These are phyloP conservation scores for Stictonetta naevosa DNA, from an alignment of 2,113 vertebrate species.

Conservation along the genomic window DNA sequence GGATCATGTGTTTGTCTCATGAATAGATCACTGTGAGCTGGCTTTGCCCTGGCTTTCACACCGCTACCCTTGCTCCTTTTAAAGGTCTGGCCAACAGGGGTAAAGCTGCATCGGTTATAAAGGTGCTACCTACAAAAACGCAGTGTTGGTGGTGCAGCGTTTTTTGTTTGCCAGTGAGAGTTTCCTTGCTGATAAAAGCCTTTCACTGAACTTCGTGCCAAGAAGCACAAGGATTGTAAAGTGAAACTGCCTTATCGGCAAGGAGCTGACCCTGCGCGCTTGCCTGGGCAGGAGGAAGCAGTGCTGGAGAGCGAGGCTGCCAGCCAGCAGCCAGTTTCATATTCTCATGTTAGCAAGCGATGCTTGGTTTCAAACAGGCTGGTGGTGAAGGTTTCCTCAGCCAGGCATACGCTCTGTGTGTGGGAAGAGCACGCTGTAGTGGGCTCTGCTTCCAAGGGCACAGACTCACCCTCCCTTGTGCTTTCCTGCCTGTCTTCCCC, in stretches of 20 bases:
- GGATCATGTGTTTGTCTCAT: constrained; percentile 42
- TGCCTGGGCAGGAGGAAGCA: background rate
- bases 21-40: background rate
- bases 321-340: background rate
- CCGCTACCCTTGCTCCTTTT: background rate
- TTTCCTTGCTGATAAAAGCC: background rate
- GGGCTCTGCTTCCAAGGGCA: background rate
- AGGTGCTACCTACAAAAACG: background rate
- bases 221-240: background rate
- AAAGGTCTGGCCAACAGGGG: background rate
- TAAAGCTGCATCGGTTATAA: fast-evolving
- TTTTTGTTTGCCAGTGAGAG: background rate
- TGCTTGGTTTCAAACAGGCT: background rate
- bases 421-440: background rate
- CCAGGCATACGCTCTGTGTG: fast-evolving
- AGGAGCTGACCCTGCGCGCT: background rate
- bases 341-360: background rate
- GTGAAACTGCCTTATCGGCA: background rate
- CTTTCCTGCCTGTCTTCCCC: background rate
- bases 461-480: fast-evolving
- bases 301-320: background rate
- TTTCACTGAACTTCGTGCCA: background rate
- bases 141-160: background rate
- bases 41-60: background rate
- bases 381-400: background rate